Conservation (phyloP, 2,888 invertebrate genomes). For the Aleiodes leptofemur region DNA sequence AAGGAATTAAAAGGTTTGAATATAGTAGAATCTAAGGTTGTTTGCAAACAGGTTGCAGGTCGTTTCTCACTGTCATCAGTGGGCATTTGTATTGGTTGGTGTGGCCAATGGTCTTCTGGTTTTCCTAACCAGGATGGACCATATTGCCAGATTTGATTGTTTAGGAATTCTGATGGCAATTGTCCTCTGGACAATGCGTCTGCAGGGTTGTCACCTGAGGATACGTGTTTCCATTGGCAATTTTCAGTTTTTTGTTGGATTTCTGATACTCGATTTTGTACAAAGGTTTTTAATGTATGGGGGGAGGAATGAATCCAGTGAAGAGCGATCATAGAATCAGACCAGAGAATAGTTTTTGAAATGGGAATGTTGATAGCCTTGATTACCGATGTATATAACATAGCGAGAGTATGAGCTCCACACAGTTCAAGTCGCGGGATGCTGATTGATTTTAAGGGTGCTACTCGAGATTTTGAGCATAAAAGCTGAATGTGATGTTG, state of each 20-base stretch:
- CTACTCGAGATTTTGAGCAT: conserved; percentile 34
- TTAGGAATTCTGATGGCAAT: conserved; percentile 42
- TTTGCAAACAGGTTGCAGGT: neutral
- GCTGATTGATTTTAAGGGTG: conserved; percentile 26
- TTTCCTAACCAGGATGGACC: conserved; percentile 44
- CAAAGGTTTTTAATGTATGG: conserved; percentile 34
- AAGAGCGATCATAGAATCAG: conserved; percentile 45
- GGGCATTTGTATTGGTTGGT: too few relatives aligned
- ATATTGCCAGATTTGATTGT: conserved; percentile 39
- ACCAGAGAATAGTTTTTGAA: conserved; percentile 36
- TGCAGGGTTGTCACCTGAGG: conserved; percentile 53
- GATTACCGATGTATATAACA: conserved; percentile 31
- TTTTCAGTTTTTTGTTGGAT: neutral
- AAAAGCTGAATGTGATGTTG: conserved; percentile 9
- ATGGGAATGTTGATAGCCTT: conserved; percentile 1
- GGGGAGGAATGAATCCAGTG: conserved; percentile 42
- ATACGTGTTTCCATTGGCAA: conserved; percentile 48
- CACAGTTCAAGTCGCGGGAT: conserved; percentile 51
- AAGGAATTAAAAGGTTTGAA: neutral
- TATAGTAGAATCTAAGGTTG: neutral
- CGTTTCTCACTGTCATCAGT: too few relatives aligned
- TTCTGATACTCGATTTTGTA: conserved; percentile 40
- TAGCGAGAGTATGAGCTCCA: conserved; percentile 32
- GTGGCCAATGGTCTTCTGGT: neutral
- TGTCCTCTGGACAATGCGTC: conserved; percentile 55